These are phyloP conservation scores for Dasyurus viverrinus DNA, from an alignment of 2,113 vertebrate genomes.

Conservation along the genomic window DNA sequence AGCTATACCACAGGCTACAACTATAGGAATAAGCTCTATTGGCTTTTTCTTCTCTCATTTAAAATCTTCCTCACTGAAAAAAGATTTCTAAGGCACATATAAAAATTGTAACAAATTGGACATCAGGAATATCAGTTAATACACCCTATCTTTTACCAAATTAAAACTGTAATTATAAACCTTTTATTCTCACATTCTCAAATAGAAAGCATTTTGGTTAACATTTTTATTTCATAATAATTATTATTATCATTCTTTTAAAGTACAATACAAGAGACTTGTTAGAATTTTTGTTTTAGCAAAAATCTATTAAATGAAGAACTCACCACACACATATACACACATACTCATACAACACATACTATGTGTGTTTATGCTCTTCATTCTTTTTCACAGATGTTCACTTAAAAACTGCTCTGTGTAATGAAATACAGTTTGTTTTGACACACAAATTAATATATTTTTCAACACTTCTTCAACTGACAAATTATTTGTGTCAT, in stretches of 20 bases:
- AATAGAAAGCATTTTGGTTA: slow-evolving; percentile 9
- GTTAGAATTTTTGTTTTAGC: slow-evolving; percentile 22
- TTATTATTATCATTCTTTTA: slow-evolving; percentile 21
- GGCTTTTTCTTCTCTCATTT: background rate
- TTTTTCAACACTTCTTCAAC: slow-evolving; percentile 64
- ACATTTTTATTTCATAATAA: background rate
- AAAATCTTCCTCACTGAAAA: slow-evolving; percentile 33
- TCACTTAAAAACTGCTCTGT: slow-evolving; percentile 47
- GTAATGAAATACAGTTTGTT: slow-evolving; percentile 63
- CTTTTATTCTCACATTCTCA: slow-evolving; percentile 15
- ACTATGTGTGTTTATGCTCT: background rate
- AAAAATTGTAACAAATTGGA: slow-evolving; percentile 14
- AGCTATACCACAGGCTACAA: slow-evolving; percentile 14
- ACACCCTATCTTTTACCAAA: background rate
- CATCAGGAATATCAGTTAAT: slow-evolving; percentile 15
- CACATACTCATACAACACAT: background rate
- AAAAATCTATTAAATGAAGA: slow-evolving; percentile 13
- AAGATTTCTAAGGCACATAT: background rate
- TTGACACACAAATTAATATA: slow-evolving; percentile 65
- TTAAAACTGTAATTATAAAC: slow-evolving; percentile 28
- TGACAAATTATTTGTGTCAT: slow-evolving; percentile 55
- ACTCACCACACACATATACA: background rate
- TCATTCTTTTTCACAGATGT: slow-evolving; percentile 48
- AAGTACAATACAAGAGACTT: background rate
- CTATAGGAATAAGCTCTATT: background rate